Evolutionary conservation across 2,888 invertebrate species (phyloP), one percentile per base, ranked within the genome.

Genomic region (Spodoptera exigua): DNA sequence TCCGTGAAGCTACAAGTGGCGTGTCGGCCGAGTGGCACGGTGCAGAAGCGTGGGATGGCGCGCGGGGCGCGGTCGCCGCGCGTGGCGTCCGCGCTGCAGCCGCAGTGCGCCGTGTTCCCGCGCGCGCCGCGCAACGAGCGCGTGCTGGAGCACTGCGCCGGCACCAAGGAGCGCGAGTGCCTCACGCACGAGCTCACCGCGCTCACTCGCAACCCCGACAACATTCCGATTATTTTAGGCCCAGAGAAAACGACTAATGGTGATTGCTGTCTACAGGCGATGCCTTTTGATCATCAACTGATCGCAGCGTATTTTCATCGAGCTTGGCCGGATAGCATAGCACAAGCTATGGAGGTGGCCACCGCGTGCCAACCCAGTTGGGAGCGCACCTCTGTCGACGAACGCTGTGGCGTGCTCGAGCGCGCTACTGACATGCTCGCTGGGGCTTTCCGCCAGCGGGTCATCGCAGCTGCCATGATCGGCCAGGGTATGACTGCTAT

Each of bases 391-490:
- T 96, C 98, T 0, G 90, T 98, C 36, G 95, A 95, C 44, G 96
- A 98, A 3, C 95, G 97, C 59, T 94, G 98, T 37, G 94, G 95
- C 52, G 97, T 98, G 76, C 97, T 97, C 95, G 93, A 97, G 39
- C 95, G 95, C 77, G 99, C 98, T 7, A 98, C 98, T 0, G 96
- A 97, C 82, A 88, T 99, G 62, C 97, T 98, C 95, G 96, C 97
- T 0, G 96, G 95, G 3, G 96, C 97, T 83, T 98, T 98, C 90
- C 95, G 99, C 48, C 96, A 97, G 83, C 95, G 96, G 49, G 88
- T 99, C 57, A 97, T 98, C 89, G 98, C 98, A 0, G 95, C 98
- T 0, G 98, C 98, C 5, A 99, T 99, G 98, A 89, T 99, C 61
- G 99, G 98, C 0, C 98, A 98, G 90, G 95, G 96, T 2, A 99